A percentile compares a stretch with the other conserved stretches of the same genome.
phyloP scores from a whole-genome alignment of 2,113 vertebrate genomes.

The Enhydra lutris region DNA sequence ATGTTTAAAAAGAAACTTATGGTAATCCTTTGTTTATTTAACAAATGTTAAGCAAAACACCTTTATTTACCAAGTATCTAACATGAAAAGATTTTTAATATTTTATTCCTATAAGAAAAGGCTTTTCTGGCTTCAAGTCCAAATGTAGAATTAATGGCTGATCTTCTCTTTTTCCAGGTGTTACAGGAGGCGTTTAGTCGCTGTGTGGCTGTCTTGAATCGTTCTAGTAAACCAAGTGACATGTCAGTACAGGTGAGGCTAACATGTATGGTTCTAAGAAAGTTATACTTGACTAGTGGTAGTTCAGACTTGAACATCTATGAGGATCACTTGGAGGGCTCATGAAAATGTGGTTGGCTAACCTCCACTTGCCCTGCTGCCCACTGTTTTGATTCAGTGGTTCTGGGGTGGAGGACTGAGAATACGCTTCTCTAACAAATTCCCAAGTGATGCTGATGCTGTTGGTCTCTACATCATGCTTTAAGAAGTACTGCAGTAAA shows the following conservation, averaged over 20 bases:
- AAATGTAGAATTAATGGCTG: background rate
- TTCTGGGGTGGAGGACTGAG: background rate
- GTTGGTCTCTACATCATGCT: background rate
- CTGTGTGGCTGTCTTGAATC: slow-evolving; percentile 94
- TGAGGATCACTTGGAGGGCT: background rate
- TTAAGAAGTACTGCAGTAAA: background rate
- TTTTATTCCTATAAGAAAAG: slow-evolving; percentile 27
- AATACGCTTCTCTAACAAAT: background rate
- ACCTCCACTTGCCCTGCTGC: background rate
- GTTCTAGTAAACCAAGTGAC: slow-evolving; percentile 93
- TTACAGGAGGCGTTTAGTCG: slow-evolving; percentile 95
- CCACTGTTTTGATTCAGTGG: background rate
- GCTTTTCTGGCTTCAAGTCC: background rate
- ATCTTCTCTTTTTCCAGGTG: slow-evolving; percentile 82
- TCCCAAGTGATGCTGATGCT: background rate
- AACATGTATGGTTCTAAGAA: background rate
- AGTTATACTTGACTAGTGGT: background rate
- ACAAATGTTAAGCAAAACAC: background rate
- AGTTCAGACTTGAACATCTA: background rate
- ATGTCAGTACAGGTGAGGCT: slow-evolving; percentile 95
- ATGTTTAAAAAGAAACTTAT: background rate
- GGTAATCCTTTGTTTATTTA: background rate
- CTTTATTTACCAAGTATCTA: background rate
- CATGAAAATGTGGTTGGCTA: background rate
- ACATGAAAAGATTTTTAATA: background rate